These are phyloP conservation scores for Garrulus glandarius DNA, from an alignment of 2,797 vertebrate genomes.

Conservation along the genomic window DNA sequence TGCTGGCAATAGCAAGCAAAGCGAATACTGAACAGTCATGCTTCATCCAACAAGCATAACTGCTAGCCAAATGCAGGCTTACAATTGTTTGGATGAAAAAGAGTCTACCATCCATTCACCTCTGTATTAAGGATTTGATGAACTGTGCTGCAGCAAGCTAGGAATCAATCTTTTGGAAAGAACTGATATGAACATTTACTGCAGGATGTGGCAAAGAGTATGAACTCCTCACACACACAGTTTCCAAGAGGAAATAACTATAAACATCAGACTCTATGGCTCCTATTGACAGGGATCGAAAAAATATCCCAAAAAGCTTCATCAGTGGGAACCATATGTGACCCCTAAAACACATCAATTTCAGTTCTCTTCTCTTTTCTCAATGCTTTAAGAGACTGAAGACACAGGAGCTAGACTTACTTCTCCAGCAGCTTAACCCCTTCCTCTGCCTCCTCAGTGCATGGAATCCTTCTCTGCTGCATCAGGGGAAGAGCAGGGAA, in stretches of 20 bases:
- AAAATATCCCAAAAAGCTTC: neutral
- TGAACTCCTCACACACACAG: neutral
- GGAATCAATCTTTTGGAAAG: slow-evolving; percentile 62
- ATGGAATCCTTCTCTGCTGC: neutral
- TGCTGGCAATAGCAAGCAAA: slow-evolving; percentile 66
- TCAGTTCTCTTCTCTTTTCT: neutral
- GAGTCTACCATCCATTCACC: slow-evolving; percentile 53
- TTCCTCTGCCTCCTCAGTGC: neutral
- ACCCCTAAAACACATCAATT: neutral
- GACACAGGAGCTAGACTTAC: neutral
- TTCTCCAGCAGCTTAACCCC: neutral
- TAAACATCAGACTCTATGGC: neutral
- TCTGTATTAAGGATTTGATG: slow-evolving; percentile 57
- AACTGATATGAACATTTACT: slow-evolving; percentile 14
- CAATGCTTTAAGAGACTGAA: neutral
- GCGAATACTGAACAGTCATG: slow-evolving; percentile 62
- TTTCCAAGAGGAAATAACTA: slow-evolving; percentile 1
- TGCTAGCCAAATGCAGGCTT: slow-evolving; percentile 67
- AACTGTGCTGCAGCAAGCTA: slow-evolving; percentile 44
- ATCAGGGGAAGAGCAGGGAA: neutral
- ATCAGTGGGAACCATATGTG: neutral
- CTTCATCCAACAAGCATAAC: slow-evolving; percentile 30
- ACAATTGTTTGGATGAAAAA: slow-evolving; percentile 68
- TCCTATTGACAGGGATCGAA: neutral
- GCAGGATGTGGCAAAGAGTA: neutral